phyloP scores from a whole-genome alignment of 2,113 vertebrate genomes.

The Cairina moschata region DNA sequence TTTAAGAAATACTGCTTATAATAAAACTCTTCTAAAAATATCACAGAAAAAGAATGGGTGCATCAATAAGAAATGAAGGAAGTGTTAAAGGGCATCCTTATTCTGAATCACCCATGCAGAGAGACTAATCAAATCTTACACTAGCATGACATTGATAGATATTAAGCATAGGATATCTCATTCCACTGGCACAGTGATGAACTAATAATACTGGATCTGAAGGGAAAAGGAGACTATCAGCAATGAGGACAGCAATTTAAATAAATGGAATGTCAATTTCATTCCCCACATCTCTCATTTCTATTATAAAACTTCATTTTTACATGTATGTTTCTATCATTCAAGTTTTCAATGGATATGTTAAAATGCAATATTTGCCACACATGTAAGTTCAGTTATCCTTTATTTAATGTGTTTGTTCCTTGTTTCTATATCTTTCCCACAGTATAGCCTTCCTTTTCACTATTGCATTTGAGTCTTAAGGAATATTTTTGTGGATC shows the following conservation, averaged over 20 bases:
- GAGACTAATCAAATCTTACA: neutral
- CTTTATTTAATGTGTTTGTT: neutral
- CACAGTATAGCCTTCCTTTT: neutral
- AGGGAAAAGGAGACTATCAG: neutral
- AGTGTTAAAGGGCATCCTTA: neutral
- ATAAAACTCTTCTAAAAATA: conserved; percentile 27
- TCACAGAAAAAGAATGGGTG: neutral
- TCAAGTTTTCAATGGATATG: neutral
- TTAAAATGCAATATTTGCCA: neutral
- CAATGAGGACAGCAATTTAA: neutral
- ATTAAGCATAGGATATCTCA: neutral
- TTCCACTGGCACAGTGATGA: neutral
- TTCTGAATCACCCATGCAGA: neutral
- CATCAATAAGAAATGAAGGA: conserved; percentile 23
- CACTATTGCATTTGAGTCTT: neutral
- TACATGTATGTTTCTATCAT: neutral
- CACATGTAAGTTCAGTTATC: neutral
- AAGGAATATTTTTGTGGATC: neutral
- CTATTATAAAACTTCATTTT: neutral
- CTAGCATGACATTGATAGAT: neutral
- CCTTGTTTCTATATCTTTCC: neutral
- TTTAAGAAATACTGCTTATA: neutral
- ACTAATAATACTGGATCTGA: neutral
- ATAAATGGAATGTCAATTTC: neutral
- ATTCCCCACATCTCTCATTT: neutral